Conservation (phyloP, 2,888 invertebrate species). For the Cephus pygmeus region DNA sequence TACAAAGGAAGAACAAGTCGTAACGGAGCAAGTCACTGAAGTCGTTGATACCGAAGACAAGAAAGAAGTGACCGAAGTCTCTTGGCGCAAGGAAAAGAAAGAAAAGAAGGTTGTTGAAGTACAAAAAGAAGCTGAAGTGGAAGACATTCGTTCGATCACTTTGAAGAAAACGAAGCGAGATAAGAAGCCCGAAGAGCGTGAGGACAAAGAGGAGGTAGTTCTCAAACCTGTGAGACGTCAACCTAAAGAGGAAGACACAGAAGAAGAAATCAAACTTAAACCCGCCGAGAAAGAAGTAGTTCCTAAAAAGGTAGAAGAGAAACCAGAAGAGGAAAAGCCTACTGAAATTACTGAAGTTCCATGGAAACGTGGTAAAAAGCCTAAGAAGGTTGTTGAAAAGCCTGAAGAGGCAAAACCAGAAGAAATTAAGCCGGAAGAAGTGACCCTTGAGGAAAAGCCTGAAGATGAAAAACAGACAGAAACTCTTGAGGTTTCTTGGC, state of each 20-base stretch:
- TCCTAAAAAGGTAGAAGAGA: slow-evolving; percentile 19
- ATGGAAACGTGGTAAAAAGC: slow-evolving; percentile 27
- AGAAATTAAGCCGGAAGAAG: slow-evolving; percentile 31
- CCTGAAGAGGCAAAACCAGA: slow-evolving; percentile 28
- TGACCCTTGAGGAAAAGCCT: slow-evolving; percentile 44
- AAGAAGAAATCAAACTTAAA: slow-evolving; percentile 44
- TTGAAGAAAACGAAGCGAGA: slow-evolving; percentile 36
- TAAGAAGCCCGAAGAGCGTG: slow-evolving; percentile 44
- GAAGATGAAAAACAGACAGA: slow-evolving; percentile 38
- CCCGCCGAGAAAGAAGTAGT: slow-evolving; percentile 63
- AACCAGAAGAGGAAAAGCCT: slow-evolving; percentile 26
- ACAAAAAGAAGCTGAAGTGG: slow-evolving; percentile 30
- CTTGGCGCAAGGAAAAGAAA: background rate
- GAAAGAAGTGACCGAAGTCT: slow-evolving; percentile 21
- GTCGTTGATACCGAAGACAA: slow-evolving; percentile 18
- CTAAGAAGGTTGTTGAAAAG: slow-evolving; percentile 29
- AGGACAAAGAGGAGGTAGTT: slow-evolving; percentile 44
- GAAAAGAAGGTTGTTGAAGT: slow-evolving; percentile 24
- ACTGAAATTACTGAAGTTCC: slow-evolving; percentile 14
- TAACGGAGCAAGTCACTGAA: slow-evolving; percentile 21
- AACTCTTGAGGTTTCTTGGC: slow-evolving; percentile 14
- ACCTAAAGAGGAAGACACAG: slow-evolving; percentile 37
- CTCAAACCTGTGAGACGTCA: slow-evolving; percentile 49
- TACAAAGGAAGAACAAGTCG: slow-evolving; percentile 11
- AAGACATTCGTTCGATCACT: slow-evolving; percentile 29